Evolutionary conservation across 2,888 invertebrate genomes (phyloP).

Genomic region (Crioceris asparagi): DNA sequence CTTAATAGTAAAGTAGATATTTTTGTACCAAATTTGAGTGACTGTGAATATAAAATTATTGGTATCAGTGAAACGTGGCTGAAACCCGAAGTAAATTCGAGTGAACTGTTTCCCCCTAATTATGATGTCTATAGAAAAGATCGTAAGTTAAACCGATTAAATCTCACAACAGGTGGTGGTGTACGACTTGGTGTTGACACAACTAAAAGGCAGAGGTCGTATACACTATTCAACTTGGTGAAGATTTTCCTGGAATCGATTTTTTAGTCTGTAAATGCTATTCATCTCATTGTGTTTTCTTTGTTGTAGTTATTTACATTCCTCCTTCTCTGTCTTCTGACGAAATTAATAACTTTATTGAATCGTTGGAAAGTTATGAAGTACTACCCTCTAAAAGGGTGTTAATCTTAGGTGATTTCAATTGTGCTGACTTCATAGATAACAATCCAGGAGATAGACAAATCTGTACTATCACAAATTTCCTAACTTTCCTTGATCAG

Average conservation of each 20-base stretch:
- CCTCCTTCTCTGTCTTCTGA: conserved; percentile 1
- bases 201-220: background rate
- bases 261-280: conserved; percentile 3
- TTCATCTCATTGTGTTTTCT: background rate
- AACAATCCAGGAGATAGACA: background rate
- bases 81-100: conserved; percentile 1
- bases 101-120: conserved; percentile 2
- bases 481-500: conserved; percentile 3
- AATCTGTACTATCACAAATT: background rate
- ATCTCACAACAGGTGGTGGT: conserved; percentile 5
- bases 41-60: conserved; percentile 6
- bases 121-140: conserved; percentile 6
- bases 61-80: conserved; percentile 6
- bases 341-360: conserved; percentile 1
- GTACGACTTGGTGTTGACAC: conserved; percentile 4
- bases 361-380: background rate
- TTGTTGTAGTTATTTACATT: conserved; percentile 2
- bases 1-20: conserved; percentile 3
- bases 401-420: background rate
- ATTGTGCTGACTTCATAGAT: background rate
- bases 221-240: background rate
- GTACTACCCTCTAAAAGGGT: background rate
- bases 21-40: conserved; percentile 3
- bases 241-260: conserved; percentile 2
- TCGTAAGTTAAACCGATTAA: conserved; percentile 3